Evolutionary conservation across 2,113 vertebrate genomes (phyloP).

Genomic region (Onychostruthus taczanowskii): DNA sequence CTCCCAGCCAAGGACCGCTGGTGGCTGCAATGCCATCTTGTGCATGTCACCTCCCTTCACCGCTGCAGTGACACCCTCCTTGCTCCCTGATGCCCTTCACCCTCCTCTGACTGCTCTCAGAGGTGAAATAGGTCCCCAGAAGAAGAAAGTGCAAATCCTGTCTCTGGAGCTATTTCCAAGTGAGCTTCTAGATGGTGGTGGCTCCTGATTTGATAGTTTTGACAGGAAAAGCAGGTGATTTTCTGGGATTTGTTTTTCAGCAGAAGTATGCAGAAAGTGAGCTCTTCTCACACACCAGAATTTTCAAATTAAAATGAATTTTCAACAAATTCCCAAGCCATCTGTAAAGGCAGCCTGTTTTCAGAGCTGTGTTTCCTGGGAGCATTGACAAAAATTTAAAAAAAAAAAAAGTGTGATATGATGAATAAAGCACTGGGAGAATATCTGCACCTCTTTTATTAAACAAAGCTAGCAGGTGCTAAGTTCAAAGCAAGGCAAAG

Average conservation of each 20-base stretch:
- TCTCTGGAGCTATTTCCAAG: background rate
- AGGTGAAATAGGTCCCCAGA: background rate
- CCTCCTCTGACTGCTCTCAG: background rate
- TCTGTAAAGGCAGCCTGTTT: background rate
- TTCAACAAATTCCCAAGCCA: background rate
- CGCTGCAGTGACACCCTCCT: accelerated
- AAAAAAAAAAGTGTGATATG: background rate
- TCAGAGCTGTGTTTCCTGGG: background rate
- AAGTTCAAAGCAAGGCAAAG: background rate
- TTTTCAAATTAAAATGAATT: background rate
- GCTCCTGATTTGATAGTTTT: background rate
- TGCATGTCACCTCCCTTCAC: background rate
- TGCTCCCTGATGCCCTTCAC: background rate
- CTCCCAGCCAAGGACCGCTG: accelerated
- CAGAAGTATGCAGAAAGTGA: background rate
- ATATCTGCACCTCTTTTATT: background rate
- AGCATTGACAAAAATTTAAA: background rate
- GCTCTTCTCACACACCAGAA: background rate
- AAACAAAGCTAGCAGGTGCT: background rate
- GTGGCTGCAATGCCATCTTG: background rate
- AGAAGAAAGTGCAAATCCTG: background rate
- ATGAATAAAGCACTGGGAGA: background rate
- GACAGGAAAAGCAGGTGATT: background rate
- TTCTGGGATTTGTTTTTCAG: background rate
- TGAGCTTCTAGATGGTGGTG: background rate